These are phyloP conservation scores for Gavialis gangeticus DNA, from an alignment of 2,113 vertebrate genomes.

Conservation along the genomic window DNA sequence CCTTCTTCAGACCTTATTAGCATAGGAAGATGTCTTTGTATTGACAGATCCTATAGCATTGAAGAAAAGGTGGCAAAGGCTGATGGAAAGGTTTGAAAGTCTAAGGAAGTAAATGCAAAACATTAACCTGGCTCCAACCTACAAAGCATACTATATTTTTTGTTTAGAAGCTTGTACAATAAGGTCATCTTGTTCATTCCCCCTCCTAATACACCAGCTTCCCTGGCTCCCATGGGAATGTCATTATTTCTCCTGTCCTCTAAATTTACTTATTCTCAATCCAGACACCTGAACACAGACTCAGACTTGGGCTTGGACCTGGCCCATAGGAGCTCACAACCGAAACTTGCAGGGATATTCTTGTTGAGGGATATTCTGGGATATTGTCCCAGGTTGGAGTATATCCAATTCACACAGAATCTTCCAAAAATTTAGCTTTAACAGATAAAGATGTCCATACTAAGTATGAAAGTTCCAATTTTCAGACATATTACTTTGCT, in stretches of 20 bases:
- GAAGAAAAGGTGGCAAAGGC: neutral
- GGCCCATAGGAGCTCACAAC: neutral
- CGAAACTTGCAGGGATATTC: neutral
- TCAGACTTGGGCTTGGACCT: neutral
- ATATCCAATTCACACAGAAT: neutral
- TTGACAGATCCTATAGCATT: neutral
- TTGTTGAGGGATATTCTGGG: neutral
- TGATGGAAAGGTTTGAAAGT: neutral
- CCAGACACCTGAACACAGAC: neutral
- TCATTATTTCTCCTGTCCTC: neutral
- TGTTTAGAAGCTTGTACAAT: neutral
- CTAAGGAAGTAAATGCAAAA: neutral
- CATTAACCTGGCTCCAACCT: neutral
- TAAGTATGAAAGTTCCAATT: neutral
- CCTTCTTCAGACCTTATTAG: neutral
- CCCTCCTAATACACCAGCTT: neutral
- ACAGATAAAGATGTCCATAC: rapidly evolving
- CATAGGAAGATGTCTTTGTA: neutral
- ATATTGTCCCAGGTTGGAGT: neutral
- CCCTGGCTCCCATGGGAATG: neutral
- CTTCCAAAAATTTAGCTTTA: neutral
- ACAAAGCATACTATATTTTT: rapidly evolving
- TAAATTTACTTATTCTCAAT: neutral
- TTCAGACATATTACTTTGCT: neutral
- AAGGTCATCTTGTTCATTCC: neutral